Percentiles rank a stretch among this genome's conserved stretches.
Evolutionary conservation across 2,113 vertebrate species (phyloP).

Genomic region (Dasyprocta punctata): DNA sequence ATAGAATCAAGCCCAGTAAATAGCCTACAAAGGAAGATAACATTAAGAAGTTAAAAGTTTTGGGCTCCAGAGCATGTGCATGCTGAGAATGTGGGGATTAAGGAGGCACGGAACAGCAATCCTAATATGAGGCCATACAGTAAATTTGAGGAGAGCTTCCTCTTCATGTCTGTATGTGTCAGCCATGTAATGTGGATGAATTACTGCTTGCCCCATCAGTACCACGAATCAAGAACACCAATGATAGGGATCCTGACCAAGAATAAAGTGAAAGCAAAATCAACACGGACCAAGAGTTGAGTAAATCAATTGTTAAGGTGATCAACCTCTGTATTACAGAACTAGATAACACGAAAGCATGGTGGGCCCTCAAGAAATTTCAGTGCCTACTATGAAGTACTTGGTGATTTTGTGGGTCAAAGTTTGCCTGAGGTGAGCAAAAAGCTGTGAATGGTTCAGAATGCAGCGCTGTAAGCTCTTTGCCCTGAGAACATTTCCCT

Average conservation of each 20-base stretch:
- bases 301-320: background rate
- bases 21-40: background rate
- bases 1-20: background rate
- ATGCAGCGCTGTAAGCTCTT: background rate
- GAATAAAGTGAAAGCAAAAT: background rate
- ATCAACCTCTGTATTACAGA: background rate
- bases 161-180: background rate
- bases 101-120: background rate
- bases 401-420: background rate
- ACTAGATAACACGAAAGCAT: background rate
- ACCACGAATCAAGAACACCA: background rate
- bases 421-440: background rate
- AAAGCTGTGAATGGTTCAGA: background rate
- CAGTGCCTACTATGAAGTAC: background rate
- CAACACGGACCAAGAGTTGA: background rate
- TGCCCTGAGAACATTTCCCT: background rate
- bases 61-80: background rate
- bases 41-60: background rate
- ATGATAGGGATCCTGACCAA: background rate
- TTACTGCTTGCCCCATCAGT: background rate
- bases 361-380: background rate
- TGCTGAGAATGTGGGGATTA: background rate
- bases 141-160: background rate
- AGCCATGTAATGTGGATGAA: background rate
- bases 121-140: background rate